Conservation (phyloP, 2,888 invertebrate genomes). For the Drosophila nr. fundita region DNA sequence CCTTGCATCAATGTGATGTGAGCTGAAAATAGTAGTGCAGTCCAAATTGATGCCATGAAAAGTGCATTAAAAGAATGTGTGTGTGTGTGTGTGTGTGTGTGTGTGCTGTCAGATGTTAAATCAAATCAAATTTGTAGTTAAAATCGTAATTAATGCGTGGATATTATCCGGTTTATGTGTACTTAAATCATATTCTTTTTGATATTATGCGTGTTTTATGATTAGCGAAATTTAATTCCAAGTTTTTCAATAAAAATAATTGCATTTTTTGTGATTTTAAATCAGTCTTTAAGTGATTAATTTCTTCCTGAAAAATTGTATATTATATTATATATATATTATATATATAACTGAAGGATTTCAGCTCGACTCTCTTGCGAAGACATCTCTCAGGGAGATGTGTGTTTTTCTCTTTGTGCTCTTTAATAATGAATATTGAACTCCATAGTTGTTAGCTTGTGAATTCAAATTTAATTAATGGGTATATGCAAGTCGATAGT, state of each 20-base stretch:
- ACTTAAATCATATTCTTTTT: not conserved
- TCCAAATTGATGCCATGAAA: constrained; percentile 18
- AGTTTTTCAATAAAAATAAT: not conserved
- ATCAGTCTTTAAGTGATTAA: not conserved
- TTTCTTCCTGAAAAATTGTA: not conserved
- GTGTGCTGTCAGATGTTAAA: not conserved
- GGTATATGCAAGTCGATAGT: not conserved
- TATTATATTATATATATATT: not conserved
- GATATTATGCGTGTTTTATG: not conserved
- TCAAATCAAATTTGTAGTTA: constrained; percentile 1
- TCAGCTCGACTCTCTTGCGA: not conserved
- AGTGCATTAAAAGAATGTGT: constrained; percentile 3
- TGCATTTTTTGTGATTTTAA: not conserved
- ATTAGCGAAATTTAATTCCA: not conserved
- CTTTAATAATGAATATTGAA: not conserved
- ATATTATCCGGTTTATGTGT: no score
- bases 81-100: not conserved
- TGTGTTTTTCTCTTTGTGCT: not conserved
- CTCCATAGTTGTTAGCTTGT: not conserved
- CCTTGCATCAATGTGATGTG: constrained; percentile 14
- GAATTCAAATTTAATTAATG: not conserved
- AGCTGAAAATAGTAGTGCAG: constrained; percentile 10
- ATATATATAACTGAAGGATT: not conserved
- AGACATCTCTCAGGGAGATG: not conserved
- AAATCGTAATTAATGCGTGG: constrained; percentile 4